Conservation (phyloP, 2,888 invertebrate species). For the Ganaspis brasiliensis region DNA sequence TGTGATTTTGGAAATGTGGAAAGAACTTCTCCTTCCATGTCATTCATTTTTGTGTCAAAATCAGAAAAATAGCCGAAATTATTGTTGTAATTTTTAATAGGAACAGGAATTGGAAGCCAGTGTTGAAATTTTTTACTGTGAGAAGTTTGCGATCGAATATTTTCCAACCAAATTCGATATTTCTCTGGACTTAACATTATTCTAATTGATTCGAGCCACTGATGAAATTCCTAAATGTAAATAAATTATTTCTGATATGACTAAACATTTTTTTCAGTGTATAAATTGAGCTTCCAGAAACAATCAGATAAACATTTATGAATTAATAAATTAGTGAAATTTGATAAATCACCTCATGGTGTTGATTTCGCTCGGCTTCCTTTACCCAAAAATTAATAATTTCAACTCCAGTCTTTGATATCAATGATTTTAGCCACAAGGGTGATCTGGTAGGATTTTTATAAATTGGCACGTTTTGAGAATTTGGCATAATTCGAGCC, state of each 20-base stretch:
- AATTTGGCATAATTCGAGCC: neutral
- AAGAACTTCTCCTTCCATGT: slow-evolving; percentile 1
- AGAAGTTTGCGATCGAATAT: slow-evolving; percentile 58
- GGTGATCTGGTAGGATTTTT: slow-evolving; percentile 47
- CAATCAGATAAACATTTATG: too few relatives aligned
- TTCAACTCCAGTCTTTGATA: slow-evolving; percentile 65
- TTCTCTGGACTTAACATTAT: slow-evolving; percentile 62
- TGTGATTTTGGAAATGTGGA: neutral
- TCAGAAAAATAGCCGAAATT: neutral
- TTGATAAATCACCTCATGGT: slow-evolving; percentile 57
- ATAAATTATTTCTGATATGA: slow-evolving; percentile 3
- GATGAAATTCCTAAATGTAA: slow-evolving; percentile 64
- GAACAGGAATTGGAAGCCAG: slow-evolving; percentile 58
- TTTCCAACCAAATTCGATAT: slow-evolving; percentile 66
- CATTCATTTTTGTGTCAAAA: neutral
- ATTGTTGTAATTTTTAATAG: neutral
- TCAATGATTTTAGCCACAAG: slow-evolving; percentile 67
- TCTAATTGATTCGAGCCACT: slow-evolving; percentile 68
- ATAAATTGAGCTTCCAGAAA: too few relatives aligned
- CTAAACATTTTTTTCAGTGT: too few relatives aligned
- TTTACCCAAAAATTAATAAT: slow-evolving; percentile 67
- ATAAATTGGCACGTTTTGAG: neutral
- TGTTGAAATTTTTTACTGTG: slow-evolving; percentile 62
- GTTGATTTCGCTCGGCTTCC: slow-evolving; percentile 59
- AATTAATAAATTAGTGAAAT: too few relatives aligned